These are phyloP conservation scores for Pachymerium ferrugineum DNA, from an alignment of 2,888 invertebrate species.

Conservation along the genomic window DNA sequence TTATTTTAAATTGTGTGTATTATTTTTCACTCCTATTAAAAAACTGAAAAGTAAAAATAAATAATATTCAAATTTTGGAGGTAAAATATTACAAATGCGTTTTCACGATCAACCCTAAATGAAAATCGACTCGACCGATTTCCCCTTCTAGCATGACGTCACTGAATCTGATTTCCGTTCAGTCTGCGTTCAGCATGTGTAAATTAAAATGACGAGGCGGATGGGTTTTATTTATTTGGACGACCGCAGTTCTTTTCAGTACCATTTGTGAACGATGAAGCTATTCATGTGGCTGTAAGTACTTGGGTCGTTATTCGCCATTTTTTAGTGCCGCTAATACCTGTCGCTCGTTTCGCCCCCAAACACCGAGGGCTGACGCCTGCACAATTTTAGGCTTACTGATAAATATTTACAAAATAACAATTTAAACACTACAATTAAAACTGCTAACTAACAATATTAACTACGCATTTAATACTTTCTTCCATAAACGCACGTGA, in stretches of 20 bases:
- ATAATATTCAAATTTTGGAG: not conserved
- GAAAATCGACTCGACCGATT: slow-evolving; percentile 23
- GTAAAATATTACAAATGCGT: not conserved
- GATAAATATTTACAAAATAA: not conserved
- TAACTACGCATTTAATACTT: slow-evolving; percentile 14
- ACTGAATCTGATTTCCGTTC: slow-evolving; percentile 25
- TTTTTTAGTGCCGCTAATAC: not conserved
- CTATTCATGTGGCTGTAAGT: slow-evolving; percentile 3
- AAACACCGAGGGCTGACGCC: not conserved
- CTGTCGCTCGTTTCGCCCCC: not conserved
- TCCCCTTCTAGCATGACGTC: slow-evolving; percentile 10
- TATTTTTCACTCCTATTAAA: slow-evolving; percentile 4
- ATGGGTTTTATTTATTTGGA: slow-evolving; percentile 20
- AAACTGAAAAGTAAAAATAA: not conserved
- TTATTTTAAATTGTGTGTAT: not conserved
- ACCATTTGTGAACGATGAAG: not conserved
- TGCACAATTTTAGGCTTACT: slow-evolving; percentile 15
- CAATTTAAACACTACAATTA: not conserved
- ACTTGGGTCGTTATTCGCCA: not conserved
- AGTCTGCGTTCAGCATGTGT: slow-evolving; percentile 22
- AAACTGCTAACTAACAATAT: not conserved
- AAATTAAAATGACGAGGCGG: slow-evolving; percentile 27
- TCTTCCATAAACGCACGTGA: not conserved
- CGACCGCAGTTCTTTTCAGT: not conserved
- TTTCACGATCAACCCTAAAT: not conserved